Evolutionary conservation across 1,140 invertebrate genomes (phyloP).

Genomic region (Dinoponera quadriceps): DNA sequence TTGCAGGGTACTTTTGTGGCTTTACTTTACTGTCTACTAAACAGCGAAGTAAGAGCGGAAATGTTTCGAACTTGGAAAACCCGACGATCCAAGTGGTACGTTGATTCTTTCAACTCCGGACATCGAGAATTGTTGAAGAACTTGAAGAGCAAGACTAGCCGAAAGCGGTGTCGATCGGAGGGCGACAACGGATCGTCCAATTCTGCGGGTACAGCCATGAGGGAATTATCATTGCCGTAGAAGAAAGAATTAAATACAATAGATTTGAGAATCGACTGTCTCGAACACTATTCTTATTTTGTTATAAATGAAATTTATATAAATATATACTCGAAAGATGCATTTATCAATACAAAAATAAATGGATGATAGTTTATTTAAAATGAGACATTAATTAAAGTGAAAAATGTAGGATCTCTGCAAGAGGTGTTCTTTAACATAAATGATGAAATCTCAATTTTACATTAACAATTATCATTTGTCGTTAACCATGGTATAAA

Average conservation of each 20-base stretch:
- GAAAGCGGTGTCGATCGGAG: slow-evolving; percentile 33
- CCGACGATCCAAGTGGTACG: slow-evolving; percentile 68
- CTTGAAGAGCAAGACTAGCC: slow-evolving; percentile 12
- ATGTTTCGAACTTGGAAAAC: slow-evolving; percentile 76
- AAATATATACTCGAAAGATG: neutral
- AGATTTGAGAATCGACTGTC: neutral
- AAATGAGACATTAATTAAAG: too few relatives aligned
- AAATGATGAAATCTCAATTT: too few relatives aligned
- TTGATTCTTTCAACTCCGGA: slow-evolving; percentile 47
- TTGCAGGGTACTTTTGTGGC: slow-evolving; percentile 88
- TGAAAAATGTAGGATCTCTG: too few relatives aligned
- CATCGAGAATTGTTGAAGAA: slow-evolving; percentile 16
- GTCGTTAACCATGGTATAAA: too few relatives aligned
- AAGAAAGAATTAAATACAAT: slow-evolving; percentile 14
- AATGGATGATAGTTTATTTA: too few relatives aligned
- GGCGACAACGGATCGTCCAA: neutral
- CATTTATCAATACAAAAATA: too few relatives aligned
- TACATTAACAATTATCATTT: too few relatives aligned
- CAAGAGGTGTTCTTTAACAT: too few relatives aligned
- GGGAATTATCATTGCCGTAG: neutral
- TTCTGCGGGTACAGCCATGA: neutral
- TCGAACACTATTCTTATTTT: neutral
- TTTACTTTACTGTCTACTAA: slow-evolving; percentile 88
- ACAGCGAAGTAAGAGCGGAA: slow-evolving; percentile 87
- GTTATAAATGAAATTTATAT: slow-evolving; percentile 23